Percentiles rank a stretch among this genome's conserved stretches.
These are phyloP conservation scores for Euura saliciscinereae DNA, from an alignment of 1,140 invertebrate species.

Conservation along the genomic window DNA sequence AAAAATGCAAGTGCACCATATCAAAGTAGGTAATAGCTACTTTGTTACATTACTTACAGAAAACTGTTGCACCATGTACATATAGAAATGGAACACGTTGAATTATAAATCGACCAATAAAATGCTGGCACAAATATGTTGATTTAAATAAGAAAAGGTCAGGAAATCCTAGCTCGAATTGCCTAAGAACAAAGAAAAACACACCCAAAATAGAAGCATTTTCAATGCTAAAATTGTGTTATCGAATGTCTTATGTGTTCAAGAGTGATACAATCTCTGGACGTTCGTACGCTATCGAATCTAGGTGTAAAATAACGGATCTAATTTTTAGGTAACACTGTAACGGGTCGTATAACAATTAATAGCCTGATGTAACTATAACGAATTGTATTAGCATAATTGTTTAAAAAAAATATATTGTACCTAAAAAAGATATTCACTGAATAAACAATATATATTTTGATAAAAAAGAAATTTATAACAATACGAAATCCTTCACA, in stretches of 20 bases:
- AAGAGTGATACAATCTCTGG: neutral
- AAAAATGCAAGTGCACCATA: neutral
- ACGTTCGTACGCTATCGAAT: neutral
- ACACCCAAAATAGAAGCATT: no score
- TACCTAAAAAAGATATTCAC: neutral
- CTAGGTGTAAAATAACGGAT: neutral
- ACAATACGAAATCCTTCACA: no score
- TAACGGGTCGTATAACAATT: neutral
- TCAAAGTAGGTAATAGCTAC: neutral
- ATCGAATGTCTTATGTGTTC: neutral
- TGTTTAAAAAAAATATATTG: neutral
- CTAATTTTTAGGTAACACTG: neutral
- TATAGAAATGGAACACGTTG: neutral
- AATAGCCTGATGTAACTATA: neutral
- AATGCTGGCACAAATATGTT: neutral
- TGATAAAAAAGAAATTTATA: neutral
- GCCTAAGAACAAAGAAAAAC: neutral
- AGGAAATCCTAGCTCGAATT: neutral
- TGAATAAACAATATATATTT: constrained; percentile 1
- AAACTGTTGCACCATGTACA: no score
- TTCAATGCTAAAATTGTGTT: no score
- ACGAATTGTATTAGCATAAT: neutral
- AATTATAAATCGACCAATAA: neutral
- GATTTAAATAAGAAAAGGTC: neutral
- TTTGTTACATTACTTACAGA: neutral